Conservation (phyloP, 2,113 vertebrate genomes). For the Centropus unirufus region DNA sequence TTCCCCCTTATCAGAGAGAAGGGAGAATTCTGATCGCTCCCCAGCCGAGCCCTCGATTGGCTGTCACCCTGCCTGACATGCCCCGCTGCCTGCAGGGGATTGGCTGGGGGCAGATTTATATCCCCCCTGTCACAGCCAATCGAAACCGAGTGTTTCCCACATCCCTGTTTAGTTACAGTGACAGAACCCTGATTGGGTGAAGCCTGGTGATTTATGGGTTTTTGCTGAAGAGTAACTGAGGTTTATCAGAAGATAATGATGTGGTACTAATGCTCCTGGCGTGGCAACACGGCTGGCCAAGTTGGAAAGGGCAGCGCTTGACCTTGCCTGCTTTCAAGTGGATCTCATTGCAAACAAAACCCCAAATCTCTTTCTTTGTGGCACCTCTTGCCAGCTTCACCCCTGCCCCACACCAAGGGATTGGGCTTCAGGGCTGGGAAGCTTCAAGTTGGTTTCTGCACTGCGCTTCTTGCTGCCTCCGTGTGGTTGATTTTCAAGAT, state of each 20-base stretch:
- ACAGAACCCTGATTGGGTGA: conserved; percentile 85
- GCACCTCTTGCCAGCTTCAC: fast-evolving
- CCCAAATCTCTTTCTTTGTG: background rate
- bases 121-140: conserved; percentile 84
- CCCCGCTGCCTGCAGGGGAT: conserved; percentile 77
- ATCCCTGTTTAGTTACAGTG: conserved; percentile 85
- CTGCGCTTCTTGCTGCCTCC: background rate
- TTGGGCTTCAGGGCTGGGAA: background rate
- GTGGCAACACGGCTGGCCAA: background rate
- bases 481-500: fast-evolving
- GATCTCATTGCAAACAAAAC: background rate
- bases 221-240: conserved; percentile 79
- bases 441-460: background rate
- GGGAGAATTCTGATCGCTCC: background rate
- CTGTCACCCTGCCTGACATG: conserved; percentile 77
- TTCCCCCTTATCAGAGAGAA: too few relatives aligned
- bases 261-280: conserved; percentile 79
- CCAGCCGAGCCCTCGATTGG: conserved; percentile 39
- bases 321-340: conserved; percentile 27
- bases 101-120: conserved; percentile 86
- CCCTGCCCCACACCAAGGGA: background rate
- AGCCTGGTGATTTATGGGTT: conserved; percentile 86
- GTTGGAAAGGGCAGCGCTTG: background rate
- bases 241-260: conserved; percentile 84
- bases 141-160: conserved; percentile 73